Base-by-base conservation (phyloP, 2,113 vertebrate genomes). In the Platanista minor region DNA sequence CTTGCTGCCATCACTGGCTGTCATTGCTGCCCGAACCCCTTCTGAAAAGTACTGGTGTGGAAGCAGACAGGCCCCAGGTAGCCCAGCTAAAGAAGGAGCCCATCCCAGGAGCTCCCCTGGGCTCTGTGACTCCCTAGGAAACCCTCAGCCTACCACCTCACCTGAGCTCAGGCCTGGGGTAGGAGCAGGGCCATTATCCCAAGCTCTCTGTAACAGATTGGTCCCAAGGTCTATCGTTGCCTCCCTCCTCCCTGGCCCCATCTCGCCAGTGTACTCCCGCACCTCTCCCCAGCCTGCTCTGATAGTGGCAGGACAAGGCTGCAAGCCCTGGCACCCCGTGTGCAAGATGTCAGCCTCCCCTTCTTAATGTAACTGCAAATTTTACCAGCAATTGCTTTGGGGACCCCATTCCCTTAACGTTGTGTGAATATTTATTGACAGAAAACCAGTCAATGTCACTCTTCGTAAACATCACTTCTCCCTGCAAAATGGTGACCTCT, bases 271-370 rank as follows among this genome's bases (percentile, higher is more conserved):
- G 8, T 5, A 39, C 7, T 54, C 46, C 21, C 33, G 4, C 7
- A 39, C 5, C 46, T n/a, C 29, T 46, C 1, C 6, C 36, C 29
- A n/a, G 20, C 13, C 36, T 39, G 12, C 36, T 33, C 31, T 13
- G 23, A 87, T 4, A 31, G 29, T 10, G 3, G 36, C 18, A 12
- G 46, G 23, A 62, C 13, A 71, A 21, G 20, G 15, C 18, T 18
- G 36, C 8, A 18, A 54, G 36, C 7, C 25, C 11, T 1, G 13
- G 3, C n/a, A 25, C 5, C 5, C 25, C 6, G 3, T 8, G 18
- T 59, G n/a, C 33, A 29, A 18, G 23, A 36, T 1, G 31, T 41
- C 36, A 67, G 31, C 31, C 41, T 72, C n/a, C 29, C 15, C 21
- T 49, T 27, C 46, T 59, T 20, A 33, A 69, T 54, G 49, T 11